Evolutionary conservation across 2,888 invertebrate species (phyloP), one percentile per base, ranked within the genome.

Genomic region (Congeria kusceri): DNA sequence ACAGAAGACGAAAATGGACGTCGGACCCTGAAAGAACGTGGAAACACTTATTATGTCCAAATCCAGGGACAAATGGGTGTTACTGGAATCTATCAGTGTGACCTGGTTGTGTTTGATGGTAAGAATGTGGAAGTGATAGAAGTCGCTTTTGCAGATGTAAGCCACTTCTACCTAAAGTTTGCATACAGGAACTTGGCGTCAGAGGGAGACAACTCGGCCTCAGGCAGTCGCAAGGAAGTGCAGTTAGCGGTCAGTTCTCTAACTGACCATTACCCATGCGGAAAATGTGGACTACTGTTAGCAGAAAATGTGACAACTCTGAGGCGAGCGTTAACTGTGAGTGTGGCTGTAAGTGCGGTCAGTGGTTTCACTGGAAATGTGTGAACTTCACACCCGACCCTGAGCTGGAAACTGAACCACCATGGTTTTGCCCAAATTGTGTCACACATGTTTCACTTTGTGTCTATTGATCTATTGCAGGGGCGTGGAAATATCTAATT

Each of bases 1-100:
- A 18, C 39, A 13, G 20, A 20, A 46, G 58, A 29, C 29, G 47
- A 61, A 39, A 39, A 23, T 32, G 46, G 15, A 25, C 23, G 13
- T 46, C 2, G 28, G 7, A 20, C 15, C 11, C 46, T 66, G n/a
- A 46, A 66, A 32, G 18, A 44, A 27, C 25, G 18, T 20, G 71
- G 62, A 25, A 65, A 65, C 23, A n/a, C 47, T 5, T 66, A 73
- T 32, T 73, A 29, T 39, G 44, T 23, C 15, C 73, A 73, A 46
- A 73, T 73, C 15, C 73, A 66, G 32, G 73, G 73, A 7, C 66
- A 73, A 23, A 73, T 61, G 66, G 49, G 44, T 23, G 59, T 73
- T 9, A 58, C 65, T 20, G 61, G 61, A 13, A 65, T 73, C 28
- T 11, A 28, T 18, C 3, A 47, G 27, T 64, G 66, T 73, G 73